Conservation (phyloP, 2,797 vertebrate genomes). For the Cryptoprocta ferox region DNA sequence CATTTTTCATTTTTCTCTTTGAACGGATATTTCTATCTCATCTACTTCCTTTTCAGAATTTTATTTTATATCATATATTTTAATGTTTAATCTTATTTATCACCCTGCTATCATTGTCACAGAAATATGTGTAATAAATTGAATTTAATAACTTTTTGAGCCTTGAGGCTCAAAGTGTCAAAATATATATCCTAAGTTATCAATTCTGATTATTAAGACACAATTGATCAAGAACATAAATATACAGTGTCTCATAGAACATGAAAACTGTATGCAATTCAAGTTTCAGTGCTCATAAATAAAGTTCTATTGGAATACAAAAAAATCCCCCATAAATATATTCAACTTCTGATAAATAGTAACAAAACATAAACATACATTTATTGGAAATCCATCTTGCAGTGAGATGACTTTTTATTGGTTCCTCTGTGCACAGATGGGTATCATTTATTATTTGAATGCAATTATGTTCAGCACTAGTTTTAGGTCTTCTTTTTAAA, state of each 20-base stretch:
- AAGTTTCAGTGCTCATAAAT: neutral
- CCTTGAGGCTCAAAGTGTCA: neutral
- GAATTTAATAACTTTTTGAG: neutral
- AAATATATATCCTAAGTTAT: conserved; percentile 3
- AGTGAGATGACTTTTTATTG: neutral
- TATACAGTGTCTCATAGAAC: neutral
- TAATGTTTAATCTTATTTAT: neutral
- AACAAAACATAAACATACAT: neutral
- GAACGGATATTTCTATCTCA: neutral
- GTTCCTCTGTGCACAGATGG: neutral
- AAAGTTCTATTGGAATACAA: neutral
- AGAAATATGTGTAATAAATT: neutral
- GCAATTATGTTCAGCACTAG: neutral
- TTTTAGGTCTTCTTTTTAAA: neutral
- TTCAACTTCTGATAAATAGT: neutral
- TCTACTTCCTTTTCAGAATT: neutral
- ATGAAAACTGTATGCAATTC: neutral
- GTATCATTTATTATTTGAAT: neutral
- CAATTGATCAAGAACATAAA: neutral
- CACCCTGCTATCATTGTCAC: neutral
- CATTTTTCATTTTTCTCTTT: neutral
- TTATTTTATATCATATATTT: neutral
- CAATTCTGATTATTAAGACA: neutral
- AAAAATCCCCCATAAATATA: neutral
- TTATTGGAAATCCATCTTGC: neutral